phyloP scores from a whole-genome alignment of 2,113 vertebrate species.

The Rhinolophus ferrumequinum region DNA sequence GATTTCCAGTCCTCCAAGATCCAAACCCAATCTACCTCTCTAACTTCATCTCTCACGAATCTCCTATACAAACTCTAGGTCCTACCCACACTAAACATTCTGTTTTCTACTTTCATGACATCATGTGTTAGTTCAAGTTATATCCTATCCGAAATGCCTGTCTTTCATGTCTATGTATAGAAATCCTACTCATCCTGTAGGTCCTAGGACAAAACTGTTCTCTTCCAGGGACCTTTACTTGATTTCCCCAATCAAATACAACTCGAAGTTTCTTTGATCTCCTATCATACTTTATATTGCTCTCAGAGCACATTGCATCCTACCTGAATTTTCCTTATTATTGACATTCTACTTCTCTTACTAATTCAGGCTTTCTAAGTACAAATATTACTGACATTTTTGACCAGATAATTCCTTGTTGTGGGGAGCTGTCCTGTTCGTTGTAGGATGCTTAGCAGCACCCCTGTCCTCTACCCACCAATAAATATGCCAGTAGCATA shows the following conservation, averaged over 20 bases:
- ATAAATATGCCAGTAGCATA: neutral
- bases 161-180: neutral
- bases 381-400: neutral
- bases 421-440: neutral
- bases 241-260: neutral
- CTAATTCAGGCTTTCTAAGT: neutral
- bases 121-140: neutral
- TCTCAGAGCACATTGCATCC: neutral
- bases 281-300: neutral
- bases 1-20: neutral
- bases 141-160: neutral
- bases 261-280: neutral
- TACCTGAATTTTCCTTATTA: conserved; percentile 17
- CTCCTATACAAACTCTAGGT: neutral
- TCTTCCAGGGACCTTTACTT: neutral
- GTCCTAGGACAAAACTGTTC: neutral
- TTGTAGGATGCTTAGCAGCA: neutral
- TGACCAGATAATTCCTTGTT: neutral
- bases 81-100: conserved; percentile 8
- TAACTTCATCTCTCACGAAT: neutral
- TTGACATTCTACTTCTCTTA: conserved; percentile 8
- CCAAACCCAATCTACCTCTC: neutral
- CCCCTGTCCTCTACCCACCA: neutral
- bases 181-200: neutral
- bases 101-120: neutral